A percentile compares a stretch with the other conserved stretches of the same genome.
These are phyloP conservation scores for Drosophila gaucha DNA, from an alignment of 2,888 invertebrate genomes.

Conservation along the genomic window DNA sequence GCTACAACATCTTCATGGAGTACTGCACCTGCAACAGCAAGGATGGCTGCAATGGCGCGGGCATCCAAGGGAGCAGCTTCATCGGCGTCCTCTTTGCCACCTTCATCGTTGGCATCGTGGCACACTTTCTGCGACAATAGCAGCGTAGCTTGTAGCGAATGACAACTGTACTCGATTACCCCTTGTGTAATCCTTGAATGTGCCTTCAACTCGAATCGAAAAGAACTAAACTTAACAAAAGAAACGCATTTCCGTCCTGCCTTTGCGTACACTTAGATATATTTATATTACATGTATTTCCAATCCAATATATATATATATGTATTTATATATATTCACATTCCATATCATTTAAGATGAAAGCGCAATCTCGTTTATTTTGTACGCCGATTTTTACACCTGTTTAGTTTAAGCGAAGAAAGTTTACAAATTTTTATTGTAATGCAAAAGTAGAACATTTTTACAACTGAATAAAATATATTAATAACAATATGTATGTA, in stretches of 20 bases:
- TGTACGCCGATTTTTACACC: slow-evolving; percentile 37
- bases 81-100: slow-evolving; percentile 40
- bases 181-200: slow-evolving; percentile 34
- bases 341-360: slow-evolving; percentile 41
- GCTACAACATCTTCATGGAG: slow-evolving; percentile 96
- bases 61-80: slow-evolving; percentile 81
- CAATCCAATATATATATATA: slow-evolving; percentile 1
- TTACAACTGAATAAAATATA: slow-evolving; percentile 39
- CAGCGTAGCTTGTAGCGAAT: slow-evolving; percentile 16
- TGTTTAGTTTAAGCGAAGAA: slow-evolving; percentile 47
- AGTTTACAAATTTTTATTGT: slow-evolving; percentile 66
- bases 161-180: slow-evolving; percentile 1
- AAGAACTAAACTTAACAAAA: slow-evolving; percentile 38
- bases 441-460: slow-evolving; percentile 49
- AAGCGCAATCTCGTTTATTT: slow-evolving; percentile 34
- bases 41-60: slow-evolving; percentile 93
- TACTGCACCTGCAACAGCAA: slow-evolving; percentile 97
- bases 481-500: background rate
- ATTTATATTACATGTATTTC: slow-evolving; percentile 1
- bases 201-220: slow-evolving; percentile 57
- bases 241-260: slow-evolving; percentile 53
- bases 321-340: slow-evolving; percentile 6
- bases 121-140: slow-evolving; percentile 55
- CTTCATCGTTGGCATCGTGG: slow-evolving; percentile 49
- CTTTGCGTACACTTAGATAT: slow-evolving; percentile 6